Evolutionary conservation across 35 echinoderm and acorn worm genomes (phyloP), one percentile per base, ranked within the genome.

Genomic region (Apostichopus californicus): DNA sequence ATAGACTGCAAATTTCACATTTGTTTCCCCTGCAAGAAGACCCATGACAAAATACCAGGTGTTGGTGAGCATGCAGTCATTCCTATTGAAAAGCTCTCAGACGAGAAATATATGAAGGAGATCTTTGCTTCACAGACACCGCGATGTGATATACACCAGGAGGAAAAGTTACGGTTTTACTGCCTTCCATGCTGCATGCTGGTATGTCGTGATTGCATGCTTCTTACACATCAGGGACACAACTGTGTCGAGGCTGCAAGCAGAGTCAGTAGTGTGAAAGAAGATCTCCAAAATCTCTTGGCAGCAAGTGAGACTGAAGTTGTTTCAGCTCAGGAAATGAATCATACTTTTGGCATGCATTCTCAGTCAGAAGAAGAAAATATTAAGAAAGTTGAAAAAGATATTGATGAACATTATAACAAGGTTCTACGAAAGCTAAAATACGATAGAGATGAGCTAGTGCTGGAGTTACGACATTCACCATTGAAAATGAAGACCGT

Each of bases 211-310:
- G 81, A 85, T 58, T 84, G 81, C 55, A 84, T 58, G 46, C 18
- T 84, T n/a, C 20, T 94, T 24, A 83, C 63, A 11, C 93, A 94
- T 34, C 77, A 52, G 23, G 68, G 86, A 10, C 86, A 89, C 64
- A 8, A 89, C 18, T 89, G 86, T 72, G 21, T n/a, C 10, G 23
- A 89, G 21, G 86, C 68, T 28, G 68, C 26, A 20, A 4, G 12
- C 9, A 72, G 28, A 72, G 58, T 61, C 58, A 61, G 12, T 61
- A 61, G 7, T 61, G 58, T 61, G 58, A 61, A 61, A 61, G 58
- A 61, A 61, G 12, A 61, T 9, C 58, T 61, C 8, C 7, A 8
- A 12, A 12, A 8, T 9, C 8, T 61, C 58, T 61, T 61, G 12
- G 12, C 7, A 61, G 58, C 58, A 9, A 61, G 8, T 61, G 58